phyloP scores from a whole-genome alignment of 2,888 invertebrate species.

The Calliopum simillimum region DNA sequence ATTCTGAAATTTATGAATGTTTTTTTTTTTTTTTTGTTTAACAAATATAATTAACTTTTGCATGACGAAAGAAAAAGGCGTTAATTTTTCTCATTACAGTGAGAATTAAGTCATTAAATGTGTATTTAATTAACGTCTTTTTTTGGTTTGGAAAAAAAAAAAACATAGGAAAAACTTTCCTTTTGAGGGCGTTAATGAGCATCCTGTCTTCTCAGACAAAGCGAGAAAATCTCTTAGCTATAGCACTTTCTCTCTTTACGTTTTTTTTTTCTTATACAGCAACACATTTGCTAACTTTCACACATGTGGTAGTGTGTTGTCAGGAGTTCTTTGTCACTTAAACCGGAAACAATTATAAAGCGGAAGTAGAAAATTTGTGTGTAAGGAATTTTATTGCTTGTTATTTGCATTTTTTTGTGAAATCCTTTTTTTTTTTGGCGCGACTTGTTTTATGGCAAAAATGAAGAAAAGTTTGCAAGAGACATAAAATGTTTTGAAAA shows the following conservation, averaged over 20 bases:
- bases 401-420: not conserved
- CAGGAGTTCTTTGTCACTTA: conserved; percentile 16
- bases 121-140: conserved; percentile 19
- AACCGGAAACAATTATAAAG: conserved; percentile 26
- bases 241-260: not conserved
- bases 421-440: not conserved
- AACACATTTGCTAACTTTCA: too few species aligned
- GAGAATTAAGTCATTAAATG: conserved; percentile 19
- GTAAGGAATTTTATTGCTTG: not conserved
- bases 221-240: not conserved
- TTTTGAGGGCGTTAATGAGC: conserved; percentile 17
- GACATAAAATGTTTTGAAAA: too few species aligned
- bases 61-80: too few species aligned
- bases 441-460: not conserved
- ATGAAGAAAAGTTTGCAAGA: too few species aligned
- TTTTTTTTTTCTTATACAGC: not conserved
- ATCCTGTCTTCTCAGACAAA: conserved; percentile 8
- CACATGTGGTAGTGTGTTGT: not conserved
- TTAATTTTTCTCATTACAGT: too few species aligned
- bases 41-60: too few species aligned
- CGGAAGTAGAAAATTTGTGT: conserved; percentile 26
- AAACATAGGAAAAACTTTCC: conserved; percentile 7
- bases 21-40: too few species aligned
- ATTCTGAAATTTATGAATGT: too few species aligned
- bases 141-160: not conserved